phyloP scores from a whole-genome alignment of 2,888 invertebrate genomes.

The Xanthorhoe spadicearia region DNA sequence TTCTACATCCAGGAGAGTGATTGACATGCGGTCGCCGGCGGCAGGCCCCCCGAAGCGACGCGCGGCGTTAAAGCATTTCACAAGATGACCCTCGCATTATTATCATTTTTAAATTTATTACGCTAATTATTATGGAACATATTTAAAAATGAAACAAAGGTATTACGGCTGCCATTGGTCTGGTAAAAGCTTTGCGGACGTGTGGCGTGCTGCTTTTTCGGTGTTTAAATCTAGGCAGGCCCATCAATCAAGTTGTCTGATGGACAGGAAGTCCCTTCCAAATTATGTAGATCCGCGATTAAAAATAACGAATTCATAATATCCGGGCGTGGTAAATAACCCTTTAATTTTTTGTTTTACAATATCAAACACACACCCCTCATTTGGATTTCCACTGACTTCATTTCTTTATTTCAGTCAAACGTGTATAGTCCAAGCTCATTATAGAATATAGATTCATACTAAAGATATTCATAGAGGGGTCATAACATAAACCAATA shows the following conservation, averaged over 20 bases:
- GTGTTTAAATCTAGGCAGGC: conserved; percentile 80
- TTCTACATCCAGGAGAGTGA: conserved; percentile 82
- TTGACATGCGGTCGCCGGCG: conserved; percentile 82
- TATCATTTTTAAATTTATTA: conserved; percentile 85
- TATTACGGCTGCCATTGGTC: conserved; percentile 73
- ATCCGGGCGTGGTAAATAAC: conserved; percentile 66
- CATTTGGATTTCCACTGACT: conserved; percentile 21
- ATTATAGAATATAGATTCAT: conserved; percentile 25
- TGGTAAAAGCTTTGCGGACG: conserved; percentile 75
- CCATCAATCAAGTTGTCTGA: conserved; percentile 83
- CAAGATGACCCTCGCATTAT: conserved; percentile 81
- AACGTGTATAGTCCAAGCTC: conserved; percentile 9
- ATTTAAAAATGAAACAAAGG: conserved; percentile 83
- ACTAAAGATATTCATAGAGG: conserved; percentile 62
- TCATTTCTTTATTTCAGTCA: conserved; percentile 27
- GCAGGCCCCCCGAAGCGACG: conserved; percentile 72
- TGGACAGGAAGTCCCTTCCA: conserved; percentile 78
- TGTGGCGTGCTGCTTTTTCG: conserved; percentile 76
- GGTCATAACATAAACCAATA: conserved; percentile 66
- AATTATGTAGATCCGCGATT: conserved; percentile 83
- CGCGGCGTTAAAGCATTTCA: conserved; percentile 75
- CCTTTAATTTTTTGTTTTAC: conserved; percentile 62
- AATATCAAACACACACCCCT: conserved; percentile 38
- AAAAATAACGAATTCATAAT: conserved; percentile 78
- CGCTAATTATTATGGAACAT: conserved; percentile 82